A percentile compares a stretch with the other conserved stretches of the same genome.
Conservation (phyloP, 1,140 invertebrate genomes). For the Eupristina koningsbergeri region DNA sequence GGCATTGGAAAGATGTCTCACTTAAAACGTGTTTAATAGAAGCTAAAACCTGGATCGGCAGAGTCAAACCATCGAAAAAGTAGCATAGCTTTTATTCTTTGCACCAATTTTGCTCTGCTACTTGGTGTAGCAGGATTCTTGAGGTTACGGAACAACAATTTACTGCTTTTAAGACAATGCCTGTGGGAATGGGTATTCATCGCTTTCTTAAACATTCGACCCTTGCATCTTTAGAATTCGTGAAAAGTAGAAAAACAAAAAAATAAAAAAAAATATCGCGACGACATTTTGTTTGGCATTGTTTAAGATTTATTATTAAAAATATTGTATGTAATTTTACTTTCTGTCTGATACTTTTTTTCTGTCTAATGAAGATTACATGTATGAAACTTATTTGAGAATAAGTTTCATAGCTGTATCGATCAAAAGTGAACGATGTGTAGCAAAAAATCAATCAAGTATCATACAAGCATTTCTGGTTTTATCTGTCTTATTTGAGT, state of each 20-base stretch:
- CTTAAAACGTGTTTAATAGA: background rate
- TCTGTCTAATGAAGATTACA: background rate
- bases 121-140: background rate
- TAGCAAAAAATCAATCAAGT: background rate
- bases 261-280: no score
- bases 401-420: conserved; percentile 4
- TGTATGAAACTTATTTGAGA: background rate
- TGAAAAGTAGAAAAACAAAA: background rate
- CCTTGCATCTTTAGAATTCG: background rate
- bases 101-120: background rate
- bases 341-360: no score
- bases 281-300: no score
- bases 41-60: background rate
- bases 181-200: background rate
- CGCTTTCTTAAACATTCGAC: background rate
- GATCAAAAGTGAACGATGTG: background rate
- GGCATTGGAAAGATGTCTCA: background rate
- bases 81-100: conserved; percentile 12
- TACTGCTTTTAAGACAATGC: conserved; percentile 17
- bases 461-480: background rate
- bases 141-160: conserved; percentile 6
- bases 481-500: background rate
- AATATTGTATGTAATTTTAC: no score
- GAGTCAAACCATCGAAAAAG: background rate
- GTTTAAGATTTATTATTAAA: no score